phyloP scores from a whole-genome alignment of 2,888 invertebrate genomes.

The Lycophotia porphyrea region DNA sequence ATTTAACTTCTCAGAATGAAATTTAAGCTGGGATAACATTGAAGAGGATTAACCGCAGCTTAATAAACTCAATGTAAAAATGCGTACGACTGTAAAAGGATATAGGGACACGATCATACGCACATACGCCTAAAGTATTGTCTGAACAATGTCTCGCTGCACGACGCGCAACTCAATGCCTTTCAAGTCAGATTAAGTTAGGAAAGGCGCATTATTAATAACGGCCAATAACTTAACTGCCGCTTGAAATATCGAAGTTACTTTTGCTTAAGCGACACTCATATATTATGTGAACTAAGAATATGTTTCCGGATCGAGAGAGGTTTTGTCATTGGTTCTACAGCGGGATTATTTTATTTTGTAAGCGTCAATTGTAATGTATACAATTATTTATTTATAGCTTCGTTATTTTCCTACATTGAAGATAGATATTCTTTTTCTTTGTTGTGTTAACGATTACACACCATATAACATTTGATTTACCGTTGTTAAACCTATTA shows the following conservation, averaged over 20 bases:
- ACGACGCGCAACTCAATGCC: conserved; percentile 86
- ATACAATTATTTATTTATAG: conserved; percentile 67
- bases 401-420: conserved; percentile 62
- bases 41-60: conserved; percentile 60
- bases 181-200: conserved; percentile 90
- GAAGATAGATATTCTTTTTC: conserved; percentile 51
- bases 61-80: conserved; percentile 64
- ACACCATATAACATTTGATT: conserved; percentile 36
- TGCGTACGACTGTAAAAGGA: conserved; percentile 47
- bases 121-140: conserved; percentile 75
- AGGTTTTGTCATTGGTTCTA: conserved; percentile 81
- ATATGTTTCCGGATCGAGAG: conserved; percentile 87
- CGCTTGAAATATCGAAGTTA: conserved; percentile 89
- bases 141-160: conserved; percentile 84
- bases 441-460: conserved; percentile 47
- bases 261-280: conserved; percentile 88
- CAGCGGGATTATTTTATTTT: conserved; percentile 77
- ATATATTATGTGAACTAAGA: conserved; percentile 87
- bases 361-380: conserved; percentile 69
- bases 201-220: conserved; percentile 89
- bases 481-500: conserved; percentile 23
- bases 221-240: conserved; percentile 88
- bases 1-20: conserved; percentile 32
- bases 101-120: conserved; percentile 58
- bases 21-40: conserved; percentile 51